Base-by-base conservation (phyloP, 2,797 vertebrate species). In the Xenentodon cancila region DNA sequence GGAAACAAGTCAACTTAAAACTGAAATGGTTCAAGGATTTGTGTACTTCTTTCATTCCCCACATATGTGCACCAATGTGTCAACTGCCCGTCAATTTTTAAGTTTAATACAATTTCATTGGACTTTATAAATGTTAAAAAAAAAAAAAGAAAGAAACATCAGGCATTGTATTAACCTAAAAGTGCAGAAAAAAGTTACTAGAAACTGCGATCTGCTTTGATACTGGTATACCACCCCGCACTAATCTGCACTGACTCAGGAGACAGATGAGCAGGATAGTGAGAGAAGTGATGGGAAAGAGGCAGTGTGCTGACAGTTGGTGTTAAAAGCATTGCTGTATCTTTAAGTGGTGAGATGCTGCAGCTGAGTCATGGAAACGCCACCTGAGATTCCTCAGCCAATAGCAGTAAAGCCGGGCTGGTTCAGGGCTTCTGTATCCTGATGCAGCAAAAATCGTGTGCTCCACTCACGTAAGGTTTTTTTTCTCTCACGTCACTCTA, bases 391-490 rank as follows among this genome's bases (percentile, higher is more conserved):
- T 52, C 17, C 13, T 67, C 71, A 71, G 69, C 89, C 86, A 90
- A 91, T 86, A 66, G 74, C 80, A 69, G 63, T 3, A 2, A 75
- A 85, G 87, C 84, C 25, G 60, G 77, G 54, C 64, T 11, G 64
- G 45, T 77, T 25, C 53, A 44, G 42, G 45, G 73, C 65, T 59
- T 65, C 52, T 83, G 73, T 73, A 83, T 77, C 81, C 88, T 91
- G 89, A 91, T 88, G 91, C 91, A 89, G 89, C 88, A 91, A 54
- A 87, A 86, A 86, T 46, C 51, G 55, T 42, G 48, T 11, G 66
- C 80, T 79, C 65, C 57, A 57, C 62, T 77, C 67, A 61, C 74
- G 60, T 82, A 78, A 79, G 59, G 37, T 44, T 1, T 16, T 1
- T 16, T 47, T 58, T 47, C 16, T 46, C 47, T 20, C 43, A 71